These are phyloP conservation scores for Lacerta agilis DNA, from an alignment of 2,797 vertebrate genomes.

Conservation along the genomic window DNA sequence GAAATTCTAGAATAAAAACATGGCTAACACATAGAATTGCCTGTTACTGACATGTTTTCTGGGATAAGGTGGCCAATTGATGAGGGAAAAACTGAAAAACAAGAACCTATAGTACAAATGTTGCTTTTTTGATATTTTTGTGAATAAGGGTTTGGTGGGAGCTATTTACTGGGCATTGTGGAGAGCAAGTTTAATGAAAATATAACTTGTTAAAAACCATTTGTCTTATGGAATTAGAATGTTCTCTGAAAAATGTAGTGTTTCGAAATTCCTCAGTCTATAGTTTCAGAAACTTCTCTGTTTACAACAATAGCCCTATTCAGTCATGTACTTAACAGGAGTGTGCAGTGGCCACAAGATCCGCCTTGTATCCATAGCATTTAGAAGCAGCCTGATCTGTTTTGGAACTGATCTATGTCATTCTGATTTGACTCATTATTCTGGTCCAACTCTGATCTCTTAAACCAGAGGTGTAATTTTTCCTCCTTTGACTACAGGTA, in stretches of 20 bases:
- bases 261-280: conserved; percentile 7
- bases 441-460: no score
- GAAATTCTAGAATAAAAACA: conserved; percentile 27
- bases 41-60: neutral
- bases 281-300: neutral
- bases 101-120: conserved; percentile 6
- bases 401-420: no score
- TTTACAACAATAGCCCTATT: neutral
- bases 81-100: conserved; percentile 4
- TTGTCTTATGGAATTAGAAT: conserved; percentile 45
- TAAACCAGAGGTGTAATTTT: no score
- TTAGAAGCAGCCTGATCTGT: no score
- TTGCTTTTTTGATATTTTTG: conserved; percentile 48
- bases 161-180: neutral
- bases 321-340: no score
- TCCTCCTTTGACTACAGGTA: no score
- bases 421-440: no score
- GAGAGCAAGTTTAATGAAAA: conserved; percentile 26
- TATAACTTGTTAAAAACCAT: conserved; percentile 28
- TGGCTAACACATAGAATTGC: neutral
- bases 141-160: neutral
- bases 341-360: no score
- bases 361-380: no score
- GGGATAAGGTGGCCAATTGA: neutral
- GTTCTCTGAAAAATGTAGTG: conserved; percentile 23